A percentile compares a stretch with the other conserved stretches of the same genome.
phyloP scores from a whole-genome alignment of 2,888 invertebrate species.

The Trachelus iudaicus region DNA sequence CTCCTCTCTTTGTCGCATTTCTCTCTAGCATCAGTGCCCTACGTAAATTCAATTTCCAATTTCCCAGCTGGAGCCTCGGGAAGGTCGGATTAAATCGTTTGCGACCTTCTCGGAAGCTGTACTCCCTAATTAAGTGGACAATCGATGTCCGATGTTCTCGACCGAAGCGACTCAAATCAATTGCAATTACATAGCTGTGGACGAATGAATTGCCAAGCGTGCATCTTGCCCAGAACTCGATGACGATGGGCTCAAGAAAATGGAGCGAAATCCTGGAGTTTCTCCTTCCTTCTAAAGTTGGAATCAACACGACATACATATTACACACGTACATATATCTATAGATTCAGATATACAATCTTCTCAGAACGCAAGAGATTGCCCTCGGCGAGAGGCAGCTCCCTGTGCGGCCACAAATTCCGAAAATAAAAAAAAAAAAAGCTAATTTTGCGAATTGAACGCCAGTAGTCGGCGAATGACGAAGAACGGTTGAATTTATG shows the following conservation, averaged over 20 bases:
- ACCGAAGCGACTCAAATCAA: not conserved
- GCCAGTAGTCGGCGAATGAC: not conserved
- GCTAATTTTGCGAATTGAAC: not conserved
- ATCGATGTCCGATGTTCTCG: too few relatives aligned
- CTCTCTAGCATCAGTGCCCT: constrained; percentile 42
- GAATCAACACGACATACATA: not conserved
- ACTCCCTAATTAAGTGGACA: constrained; percentile 40
- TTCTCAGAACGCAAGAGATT: not conserved
- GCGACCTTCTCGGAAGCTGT: constrained; percentile 40
- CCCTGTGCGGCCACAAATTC: not conserved
- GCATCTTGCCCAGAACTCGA: too few relatives aligned
- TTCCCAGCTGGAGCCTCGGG: constrained; percentile 36
- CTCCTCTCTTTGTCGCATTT: not conserved
- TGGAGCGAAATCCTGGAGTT: not conserved
- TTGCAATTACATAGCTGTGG: not conserved
- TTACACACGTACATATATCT: not conserved
- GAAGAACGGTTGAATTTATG: constrained; percentile 3
- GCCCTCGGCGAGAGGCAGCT: not conserved
- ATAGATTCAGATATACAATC: not conserved
- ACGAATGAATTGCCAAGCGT: not conserved
- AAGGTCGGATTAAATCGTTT: constrained; percentile 55
- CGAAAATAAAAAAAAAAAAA: not conserved
- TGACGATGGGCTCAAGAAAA: not conserved
- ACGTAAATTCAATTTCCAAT: constrained; percentile 57
- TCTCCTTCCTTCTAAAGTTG: not conserved